These are phyloP conservation scores for Drosophila anceps DNA, from an alignment of 2,888 invertebrate species.

Conservation along the genomic window DNA sequence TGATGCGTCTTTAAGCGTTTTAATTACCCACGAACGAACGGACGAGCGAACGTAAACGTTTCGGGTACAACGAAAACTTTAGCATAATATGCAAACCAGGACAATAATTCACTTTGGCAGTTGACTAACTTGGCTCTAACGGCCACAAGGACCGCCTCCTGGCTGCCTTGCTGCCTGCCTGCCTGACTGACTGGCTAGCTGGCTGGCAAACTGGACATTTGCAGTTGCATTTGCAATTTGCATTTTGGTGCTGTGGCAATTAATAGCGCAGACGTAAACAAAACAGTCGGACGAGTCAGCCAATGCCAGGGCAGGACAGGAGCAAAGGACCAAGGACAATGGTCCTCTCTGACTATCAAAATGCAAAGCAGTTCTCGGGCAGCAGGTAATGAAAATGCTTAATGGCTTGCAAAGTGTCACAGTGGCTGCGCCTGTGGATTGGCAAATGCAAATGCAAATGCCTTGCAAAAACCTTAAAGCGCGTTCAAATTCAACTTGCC, in stretches of 20 bases:
- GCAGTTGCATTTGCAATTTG: slow-evolving; percentile 78
- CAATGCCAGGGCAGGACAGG: slow-evolving; percentile 17
- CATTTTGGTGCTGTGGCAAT: slow-evolving; percentile 78
- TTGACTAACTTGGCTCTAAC: slow-evolving; percentile 56
- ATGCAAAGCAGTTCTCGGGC: slow-evolving; percentile 72
- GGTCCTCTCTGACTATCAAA: slow-evolving; percentile 73
- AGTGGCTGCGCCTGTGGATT: slow-evolving; percentile 73
- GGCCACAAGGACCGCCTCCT: slow-evolving; percentile 3
- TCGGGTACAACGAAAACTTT: slow-evolving; percentile 64
- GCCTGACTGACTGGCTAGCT: slow-evolving; percentile 8
- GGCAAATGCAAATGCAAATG: slow-evolving; percentile 48
- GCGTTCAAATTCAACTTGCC: slow-evolving; percentile 72
- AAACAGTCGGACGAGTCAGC: slow-evolving; percentile 43
- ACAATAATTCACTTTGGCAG: slow-evolving; percentile 82
- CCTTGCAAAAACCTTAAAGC: slow-evolving; percentile 59
- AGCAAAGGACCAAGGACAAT: slow-evolving; percentile 43
- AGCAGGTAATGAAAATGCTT: slow-evolving; percentile 79
- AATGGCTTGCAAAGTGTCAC: slow-evolving; percentile 81
- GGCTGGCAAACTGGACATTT: slow-evolving; percentile 49
- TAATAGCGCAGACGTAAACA: slow-evolving; percentile 81
- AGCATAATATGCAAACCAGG: slow-evolving; percentile 79
- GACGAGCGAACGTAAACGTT: slow-evolving; percentile 26
- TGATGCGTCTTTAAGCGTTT: slow-evolving; percentile 83
- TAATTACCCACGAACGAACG: slow-evolving; percentile 81
- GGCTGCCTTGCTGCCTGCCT: background rate